Evolutionary conservation across 2,113 vertebrate genomes (phyloP).

Genomic region (Oreochromis aureus): DNA sequence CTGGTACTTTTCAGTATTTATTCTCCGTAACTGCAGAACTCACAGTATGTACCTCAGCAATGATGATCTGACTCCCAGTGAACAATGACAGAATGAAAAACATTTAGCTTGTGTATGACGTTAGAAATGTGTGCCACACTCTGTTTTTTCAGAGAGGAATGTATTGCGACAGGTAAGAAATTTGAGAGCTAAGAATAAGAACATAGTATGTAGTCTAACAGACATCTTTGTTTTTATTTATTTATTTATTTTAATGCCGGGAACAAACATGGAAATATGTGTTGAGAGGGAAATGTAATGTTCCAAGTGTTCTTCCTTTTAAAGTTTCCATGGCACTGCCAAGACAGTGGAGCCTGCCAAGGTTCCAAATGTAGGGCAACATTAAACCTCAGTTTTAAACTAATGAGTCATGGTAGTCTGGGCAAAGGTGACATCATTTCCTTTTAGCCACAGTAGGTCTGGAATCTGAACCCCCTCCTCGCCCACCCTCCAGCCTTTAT

Average conservation of each 20-base stretch:
- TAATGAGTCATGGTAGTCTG: conserved; percentile 57
- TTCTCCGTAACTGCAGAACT: background rate
- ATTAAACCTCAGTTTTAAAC: conserved; percentile 18
- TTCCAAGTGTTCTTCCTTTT: conserved; percentile 22
- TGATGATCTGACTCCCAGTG: conserved; percentile 13
- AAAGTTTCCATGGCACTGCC: background rate
- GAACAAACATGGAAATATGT: background rate
- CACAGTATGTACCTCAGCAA: background rate
- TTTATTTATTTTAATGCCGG: background rate
- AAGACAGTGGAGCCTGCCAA: background rate
- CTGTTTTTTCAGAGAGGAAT: background rate
- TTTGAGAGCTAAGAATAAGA: background rate
- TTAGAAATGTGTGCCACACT: background rate
- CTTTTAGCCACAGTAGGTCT: conserved; percentile 21
- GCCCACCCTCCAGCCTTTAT: background rate
- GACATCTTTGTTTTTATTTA: background rate
- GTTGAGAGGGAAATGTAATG: background rate
- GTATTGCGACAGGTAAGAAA: background rate
- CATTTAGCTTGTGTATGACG: background rate
- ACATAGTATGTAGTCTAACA: background rate
- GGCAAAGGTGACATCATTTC: conserved; percentile 57
- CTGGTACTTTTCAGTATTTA: background rate
- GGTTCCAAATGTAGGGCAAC: conserved; percentile 13
- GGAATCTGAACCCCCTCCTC: conserved; percentile 30
- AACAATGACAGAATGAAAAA: background rate